Evolutionary conservation across 2,888 invertebrate genomes (phyloP).

Genomic region (Cantharis rufa): DNA sequence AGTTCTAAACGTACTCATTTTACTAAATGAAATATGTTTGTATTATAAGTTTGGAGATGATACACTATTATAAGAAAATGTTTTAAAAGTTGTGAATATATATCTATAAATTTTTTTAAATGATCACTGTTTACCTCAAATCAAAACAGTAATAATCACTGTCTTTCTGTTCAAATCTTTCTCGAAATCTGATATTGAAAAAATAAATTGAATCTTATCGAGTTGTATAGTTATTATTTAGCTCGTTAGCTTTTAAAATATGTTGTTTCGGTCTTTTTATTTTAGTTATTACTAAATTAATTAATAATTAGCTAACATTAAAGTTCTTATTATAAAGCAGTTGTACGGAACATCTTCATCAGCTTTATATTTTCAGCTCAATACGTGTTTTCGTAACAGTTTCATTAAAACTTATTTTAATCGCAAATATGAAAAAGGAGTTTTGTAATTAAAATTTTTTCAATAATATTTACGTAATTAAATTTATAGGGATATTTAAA

Average conservation of each 20-base stretch:
- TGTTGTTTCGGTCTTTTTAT: neutral
- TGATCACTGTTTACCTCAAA: neutral
- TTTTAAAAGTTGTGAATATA: neutral
- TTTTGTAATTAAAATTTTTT: neutral
- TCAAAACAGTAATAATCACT: neutral
- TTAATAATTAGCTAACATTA: neutral
- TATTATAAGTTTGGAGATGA: neutral
- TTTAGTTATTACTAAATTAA: neutral
- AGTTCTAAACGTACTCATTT: neutral
- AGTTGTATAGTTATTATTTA: neutral
- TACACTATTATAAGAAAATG: neutral
- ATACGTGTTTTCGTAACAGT: neutral
- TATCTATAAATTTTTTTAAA: neutral
- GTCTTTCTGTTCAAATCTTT: neutral
- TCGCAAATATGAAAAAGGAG: neutral
- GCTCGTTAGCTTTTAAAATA: no score
- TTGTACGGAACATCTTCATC: neutral
- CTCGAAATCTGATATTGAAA: neutral
- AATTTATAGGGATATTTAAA: neutral
- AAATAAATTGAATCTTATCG: neutral
- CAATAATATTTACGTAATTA: neutral
- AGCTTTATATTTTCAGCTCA: neutral
- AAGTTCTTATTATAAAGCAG: neutral
- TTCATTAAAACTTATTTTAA: neutral
- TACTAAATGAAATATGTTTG: neutral